These are phyloP conservation scores for Aurelia aurita DNA, from an alignment of 30 jellyfish, hydroid and myxozoan genomes.

Conservation along the genomic window DNA sequence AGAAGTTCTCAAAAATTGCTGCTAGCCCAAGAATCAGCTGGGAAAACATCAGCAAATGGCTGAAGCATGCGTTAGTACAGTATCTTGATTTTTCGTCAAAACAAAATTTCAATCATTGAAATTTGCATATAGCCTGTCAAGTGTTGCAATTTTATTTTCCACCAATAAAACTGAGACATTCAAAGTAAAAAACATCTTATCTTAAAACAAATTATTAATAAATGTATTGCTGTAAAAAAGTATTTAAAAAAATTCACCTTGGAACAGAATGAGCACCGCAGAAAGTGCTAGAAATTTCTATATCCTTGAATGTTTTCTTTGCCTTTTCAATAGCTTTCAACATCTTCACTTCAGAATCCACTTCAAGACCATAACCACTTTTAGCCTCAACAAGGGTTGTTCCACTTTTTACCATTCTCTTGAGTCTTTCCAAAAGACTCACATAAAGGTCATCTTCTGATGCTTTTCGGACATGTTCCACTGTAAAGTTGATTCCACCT, in stretches of 20 bases:
- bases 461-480: constrained; percentile 77
- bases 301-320: constrained; percentile 19
- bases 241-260: constrained; percentile 19
- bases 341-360: constrained; percentile 87
- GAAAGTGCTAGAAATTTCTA: constrained; percentile 87
- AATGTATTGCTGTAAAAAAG: no score
- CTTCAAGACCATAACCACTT: constrained; percentile 97
- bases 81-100: no score
- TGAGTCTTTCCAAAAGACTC: constrained; percentile 71
- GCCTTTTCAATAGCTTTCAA: constrained; percentile 81
- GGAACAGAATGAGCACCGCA: constrained; percentile 99
- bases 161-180: no score
- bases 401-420: constrained; percentile 81
- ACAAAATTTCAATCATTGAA: no score
- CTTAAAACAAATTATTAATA: no score
- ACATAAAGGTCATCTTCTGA: constrained; percentile 83
- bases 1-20: no score
- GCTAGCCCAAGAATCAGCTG: no score
- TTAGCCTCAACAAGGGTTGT: constrained; percentile 95
- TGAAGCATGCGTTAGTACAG: no score
- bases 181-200: no score
- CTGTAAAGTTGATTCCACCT: constrained; percentile 94
- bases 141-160: no score
- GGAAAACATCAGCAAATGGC: no score
- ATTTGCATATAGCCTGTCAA: no score